Evolutionary conservation across 2,113 vertebrate genomes (phyloP), one percentile per base, ranked within the genome.

Genomic region (Pholis gunnellus): DNA sequence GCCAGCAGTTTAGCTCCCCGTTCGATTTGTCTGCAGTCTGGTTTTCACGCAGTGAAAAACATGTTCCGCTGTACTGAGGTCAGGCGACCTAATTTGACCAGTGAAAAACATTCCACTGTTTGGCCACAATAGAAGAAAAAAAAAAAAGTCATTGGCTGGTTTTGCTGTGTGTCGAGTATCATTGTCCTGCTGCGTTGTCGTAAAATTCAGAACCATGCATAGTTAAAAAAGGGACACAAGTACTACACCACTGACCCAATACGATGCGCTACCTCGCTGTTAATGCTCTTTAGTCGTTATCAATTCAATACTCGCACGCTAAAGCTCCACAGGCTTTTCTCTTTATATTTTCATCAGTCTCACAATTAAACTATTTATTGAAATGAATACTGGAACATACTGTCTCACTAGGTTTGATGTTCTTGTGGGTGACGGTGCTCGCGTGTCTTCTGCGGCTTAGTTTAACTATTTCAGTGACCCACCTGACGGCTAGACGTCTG

Each of bases 21-120:
- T 66, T 60, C 34, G 66, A 52, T 79, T 82, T 18, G 40, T 59
- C 69, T 64, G 31, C 34, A 54, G 64, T 71, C 25, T 70, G 52
- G 36, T 68, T 64, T 29, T 42, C 56, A 40, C 54, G 9, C 11
- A 78, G 72, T 73, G 66, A 75, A 78, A 75, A 79, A 46, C 59
- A 66, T 64, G 59, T 72, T 59, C 29, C 72, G n/a, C 22, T 78
- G 73, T 70, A 75, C 70, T 59, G 57, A 81, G 63, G 59, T 60
- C 79, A 71, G 50, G 63, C 44, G 15, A 42, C 77, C 78, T 59
- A 57, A 77, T 34, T 72, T 79, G 71, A 83, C 75, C 81, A 71
- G 57, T 82, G 20, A 34, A 75, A 84, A 77, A 79, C 80, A 87
- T 82, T 91, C 87, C 85, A 67, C 46, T 46, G 31, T 84, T 87